A percentile compares a stretch with the other conserved stretches of the same genome.
Evolutionary conservation across 2,888 invertebrate species (phyloP).

Genomic region (Pheosia tremula): DNA sequence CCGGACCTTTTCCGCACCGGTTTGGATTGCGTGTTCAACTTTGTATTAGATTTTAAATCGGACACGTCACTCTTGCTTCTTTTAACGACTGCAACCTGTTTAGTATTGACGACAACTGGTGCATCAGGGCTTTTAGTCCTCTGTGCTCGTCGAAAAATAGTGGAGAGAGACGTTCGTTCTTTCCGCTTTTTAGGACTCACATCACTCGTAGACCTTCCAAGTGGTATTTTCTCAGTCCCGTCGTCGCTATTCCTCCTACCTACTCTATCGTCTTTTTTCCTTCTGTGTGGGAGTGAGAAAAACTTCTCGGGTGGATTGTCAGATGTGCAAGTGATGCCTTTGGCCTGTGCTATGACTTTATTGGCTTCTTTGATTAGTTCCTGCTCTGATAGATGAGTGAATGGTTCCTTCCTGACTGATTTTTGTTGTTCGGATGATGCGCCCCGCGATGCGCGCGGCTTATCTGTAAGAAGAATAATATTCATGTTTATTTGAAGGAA

Average conservation of each 20-base stretch:
- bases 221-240: constrained; percentile 67
- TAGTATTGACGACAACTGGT: constrained; percentile 77
- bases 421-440: constrained; percentile 63
- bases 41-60: constrained; percentile 83
- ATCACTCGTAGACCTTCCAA: constrained; percentile 85
- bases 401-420: constrained; percentile 79
- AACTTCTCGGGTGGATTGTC: constrained; percentile 86
- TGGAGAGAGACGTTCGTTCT: constrained; percentile 87
- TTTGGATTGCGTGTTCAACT: constrained; percentile 68
- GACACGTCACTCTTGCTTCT: constrained; percentile 88
- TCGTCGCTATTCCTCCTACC: constrained; percentile 84
- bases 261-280: constrained; percentile 76
- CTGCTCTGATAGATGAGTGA: constrained; percentile 88
- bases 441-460: constrained; percentile 74
- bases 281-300: constrained; percentile 87
- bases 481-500: not conserved
- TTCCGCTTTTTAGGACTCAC: constrained; percentile 74
- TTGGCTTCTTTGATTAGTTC: constrained; percentile 91
- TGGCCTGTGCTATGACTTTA: constrained; percentile 89
- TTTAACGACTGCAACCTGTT: constrained; percentile 73
- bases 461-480: constrained; percentile 64
- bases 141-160: constrained; percentile 86
- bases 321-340: constrained; percentile 88
- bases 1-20: constrained; percentile 84
- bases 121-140: constrained; percentile 78